These are phyloP conservation scores for Pimephales promelas DNA, from an alignment of 2,113 vertebrate genomes.

Conservation along the genomic window DNA sequence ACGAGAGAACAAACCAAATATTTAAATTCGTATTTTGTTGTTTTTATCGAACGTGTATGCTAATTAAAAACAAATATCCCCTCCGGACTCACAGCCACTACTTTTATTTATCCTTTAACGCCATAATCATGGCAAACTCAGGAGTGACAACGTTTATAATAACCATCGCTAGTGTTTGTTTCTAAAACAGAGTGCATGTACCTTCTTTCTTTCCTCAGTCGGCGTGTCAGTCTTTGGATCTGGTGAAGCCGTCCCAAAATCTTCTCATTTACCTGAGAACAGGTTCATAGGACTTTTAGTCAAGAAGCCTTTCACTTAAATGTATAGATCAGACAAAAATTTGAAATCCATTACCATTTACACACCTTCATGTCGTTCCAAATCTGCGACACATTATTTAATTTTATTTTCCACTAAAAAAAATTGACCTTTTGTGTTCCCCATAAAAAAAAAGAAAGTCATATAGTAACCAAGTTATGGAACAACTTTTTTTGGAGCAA, in stretches of 20 bases:
- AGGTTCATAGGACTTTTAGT: not conserved
- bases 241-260: slow-evolving; percentile 86
- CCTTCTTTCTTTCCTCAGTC: slow-evolving; percentile 86
- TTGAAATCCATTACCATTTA: not conserved
- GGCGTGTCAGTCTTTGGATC: slow-evolving; percentile 84
- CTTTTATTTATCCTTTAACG: too few relatives aligned
- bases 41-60: too few relatives aligned
- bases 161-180: not conserved
- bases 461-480: too few relatives aligned
- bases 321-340: too few relatives aligned
- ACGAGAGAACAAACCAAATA: too few relatives aligned
- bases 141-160: too few relatives aligned
- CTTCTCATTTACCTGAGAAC: slow-evolving; percentile 83
- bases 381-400: not conserved
- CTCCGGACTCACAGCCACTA: too few relatives aligned
- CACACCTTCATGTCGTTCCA: not conserved
- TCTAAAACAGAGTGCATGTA: slow-evolving; percentile 48
- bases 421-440: not conserved
- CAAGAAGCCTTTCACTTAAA: not conserved
- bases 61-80: too few relatives aligned
- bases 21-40: too few relatives aligned
- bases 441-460: not conserved
- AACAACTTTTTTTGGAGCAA: too few relatives aligned
- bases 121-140: too few relatives aligned
- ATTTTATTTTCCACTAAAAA: not conserved